Conservation (phyloP, 2,888 invertebrate genomes). For the Argyra leucocephala region DNA sequence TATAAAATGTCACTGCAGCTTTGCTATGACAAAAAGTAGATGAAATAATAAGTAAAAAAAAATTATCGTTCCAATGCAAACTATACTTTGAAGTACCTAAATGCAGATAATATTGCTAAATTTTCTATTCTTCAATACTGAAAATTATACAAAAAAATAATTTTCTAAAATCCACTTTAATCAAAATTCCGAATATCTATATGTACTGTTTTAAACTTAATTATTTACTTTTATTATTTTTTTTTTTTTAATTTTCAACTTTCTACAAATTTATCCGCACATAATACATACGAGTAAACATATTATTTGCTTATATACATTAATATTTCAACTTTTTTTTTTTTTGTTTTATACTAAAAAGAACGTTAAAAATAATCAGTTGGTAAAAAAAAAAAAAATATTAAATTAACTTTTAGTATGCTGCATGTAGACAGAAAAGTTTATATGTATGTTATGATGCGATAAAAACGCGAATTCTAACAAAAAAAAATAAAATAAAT, state of each 20-base stretch:
- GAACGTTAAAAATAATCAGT: too few relatives aligned
- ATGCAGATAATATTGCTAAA: too few relatives aligned
- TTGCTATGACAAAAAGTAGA: too few relatives aligned
- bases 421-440: background rate
- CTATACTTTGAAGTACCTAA: too few relatives aligned
- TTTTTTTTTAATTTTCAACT: background rate
- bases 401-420: background rate
- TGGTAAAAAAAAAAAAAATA: background rate
- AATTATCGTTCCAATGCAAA: too few relatives aligned
- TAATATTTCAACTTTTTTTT: background rate
- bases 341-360: background rate
- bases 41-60: too few relatives aligned
- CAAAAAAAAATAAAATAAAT: background rate
- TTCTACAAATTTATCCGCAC: background rate
- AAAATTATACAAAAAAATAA: too few relatives aligned
- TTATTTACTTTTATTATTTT: background rate
- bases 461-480: background rate
- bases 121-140: too few relatives aligned
- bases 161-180: background rate
- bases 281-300: background rate
- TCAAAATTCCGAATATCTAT: background rate
- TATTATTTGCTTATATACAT: background rate
- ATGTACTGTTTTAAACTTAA: too few relatives aligned
- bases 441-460: background rate
- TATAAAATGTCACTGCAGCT: too few relatives aligned